Evolutionary conservation across 2,113 vertebrate genomes (phyloP).

Genomic region (Prochilodus magdalenae): DNA sequence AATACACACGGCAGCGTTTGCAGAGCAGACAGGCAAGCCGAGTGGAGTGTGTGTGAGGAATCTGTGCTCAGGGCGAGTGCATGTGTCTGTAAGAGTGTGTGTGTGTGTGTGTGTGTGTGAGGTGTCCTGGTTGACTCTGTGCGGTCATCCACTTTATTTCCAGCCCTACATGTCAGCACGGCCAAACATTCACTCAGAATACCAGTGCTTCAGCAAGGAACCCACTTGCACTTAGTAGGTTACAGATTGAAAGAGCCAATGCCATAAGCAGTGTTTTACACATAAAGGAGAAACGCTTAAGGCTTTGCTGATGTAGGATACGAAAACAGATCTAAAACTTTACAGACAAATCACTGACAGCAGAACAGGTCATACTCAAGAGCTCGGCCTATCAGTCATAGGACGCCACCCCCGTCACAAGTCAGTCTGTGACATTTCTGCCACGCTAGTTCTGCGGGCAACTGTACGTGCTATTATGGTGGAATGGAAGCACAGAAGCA

Average conservation of each 20-base stretch:
- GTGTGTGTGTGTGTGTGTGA: constrained; percentile 49
- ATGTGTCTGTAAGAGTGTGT: not conserved
- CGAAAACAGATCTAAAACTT: too few species aligned
- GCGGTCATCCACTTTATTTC: constrained; percentile 2
- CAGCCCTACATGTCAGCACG: not conserved
- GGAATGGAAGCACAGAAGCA: too few species aligned
- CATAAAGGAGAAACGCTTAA: too few species aligned
- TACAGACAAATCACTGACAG: too few species aligned
- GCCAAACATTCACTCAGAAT: not conserved
- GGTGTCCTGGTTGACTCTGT: constrained; percentile 9
- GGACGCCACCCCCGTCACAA: too few species aligned
- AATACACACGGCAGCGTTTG: constrained; percentile 65
- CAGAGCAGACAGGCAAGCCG: constrained; percentile 63
- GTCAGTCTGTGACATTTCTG: too few species aligned
- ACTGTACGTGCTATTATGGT: too few species aligned
- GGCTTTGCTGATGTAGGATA: too few species aligned
- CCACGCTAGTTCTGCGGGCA: too few species aligned
- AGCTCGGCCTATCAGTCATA: too few species aligned
- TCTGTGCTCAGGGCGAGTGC: constrained; percentile 51
- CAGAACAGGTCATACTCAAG: too few species aligned
- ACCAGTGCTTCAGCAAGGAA: not conserved
- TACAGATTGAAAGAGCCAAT: not conserved
- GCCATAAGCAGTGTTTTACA: not conserved
- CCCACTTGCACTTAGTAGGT: not conserved
- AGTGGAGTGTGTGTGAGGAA: constrained; percentile 65